Evolutionary conservation across 2,888 invertebrate genomes (phyloP).

Genomic region (Hedya salicella): DNA sequence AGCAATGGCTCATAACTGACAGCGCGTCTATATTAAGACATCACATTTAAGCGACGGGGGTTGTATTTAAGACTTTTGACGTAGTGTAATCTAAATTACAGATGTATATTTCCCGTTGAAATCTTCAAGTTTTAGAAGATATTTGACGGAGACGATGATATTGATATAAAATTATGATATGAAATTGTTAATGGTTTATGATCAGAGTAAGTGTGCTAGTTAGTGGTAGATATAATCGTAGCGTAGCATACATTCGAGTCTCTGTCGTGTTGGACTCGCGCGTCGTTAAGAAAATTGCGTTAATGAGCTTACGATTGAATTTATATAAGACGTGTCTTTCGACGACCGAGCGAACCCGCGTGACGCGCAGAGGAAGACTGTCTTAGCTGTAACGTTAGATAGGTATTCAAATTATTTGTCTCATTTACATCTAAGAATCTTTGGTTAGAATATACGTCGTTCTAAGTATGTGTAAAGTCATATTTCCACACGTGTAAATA

Average conservation of each 20-base stretch:
- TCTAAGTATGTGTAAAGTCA: slow-evolving; percentile 40
- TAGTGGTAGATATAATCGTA: slow-evolving; percentile 22
- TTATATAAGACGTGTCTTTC: slow-evolving; percentile 40
- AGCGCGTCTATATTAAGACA: slow-evolving; percentile 5
- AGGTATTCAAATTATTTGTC: slow-evolving; percentile 40
- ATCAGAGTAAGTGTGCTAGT: slow-evolving; percentile 37
- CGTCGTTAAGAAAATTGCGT: slow-evolving; percentile 34
- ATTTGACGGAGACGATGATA: slow-evolving; percentile 20
- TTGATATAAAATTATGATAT: slow-evolving; percentile 25
- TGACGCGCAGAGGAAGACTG: slow-evolving; percentile 38
- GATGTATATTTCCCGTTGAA: slow-evolving; percentile 40
- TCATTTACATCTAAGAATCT: slow-evolving; percentile 38
- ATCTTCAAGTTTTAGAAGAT: slow-evolving; percentile 40
- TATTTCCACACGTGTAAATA: slow-evolving; percentile 38
- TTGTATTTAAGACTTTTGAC: slow-evolving; percentile 33
- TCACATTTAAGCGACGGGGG: slow-evolving; percentile 29
- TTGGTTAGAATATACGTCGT: slow-evolving; percentile 23
- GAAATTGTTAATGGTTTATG: slow-evolving; percentile 39
- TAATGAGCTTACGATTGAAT: slow-evolving; percentile 42
- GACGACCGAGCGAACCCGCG: slow-evolving; percentile 16
- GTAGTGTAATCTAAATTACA: slow-evolving; percentile 22
- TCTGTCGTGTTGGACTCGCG: slow-evolving; percentile 2
- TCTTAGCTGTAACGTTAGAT: slow-evolving; percentile 38
- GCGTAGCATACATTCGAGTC: slow-evolving; percentile 8
- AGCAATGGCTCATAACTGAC: slow-evolving; percentile 17